phyloP scores from a whole-genome alignment of 2,888 invertebrate genomes.

The Pachliopta kotzebuea region DNA sequence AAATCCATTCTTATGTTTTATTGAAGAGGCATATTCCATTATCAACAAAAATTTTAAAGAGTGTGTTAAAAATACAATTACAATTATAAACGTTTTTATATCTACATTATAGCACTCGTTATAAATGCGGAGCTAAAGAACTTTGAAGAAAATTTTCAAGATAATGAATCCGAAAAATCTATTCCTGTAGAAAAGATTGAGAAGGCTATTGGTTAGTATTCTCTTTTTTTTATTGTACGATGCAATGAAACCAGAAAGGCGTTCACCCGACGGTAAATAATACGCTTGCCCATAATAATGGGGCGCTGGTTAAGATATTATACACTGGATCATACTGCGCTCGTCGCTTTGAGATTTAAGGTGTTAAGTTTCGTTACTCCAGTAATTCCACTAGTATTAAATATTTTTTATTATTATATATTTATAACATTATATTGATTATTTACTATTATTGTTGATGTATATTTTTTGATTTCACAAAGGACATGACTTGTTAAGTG shows the following conservation, averaged over 20 bases:
- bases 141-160: constrained; percentile 48
- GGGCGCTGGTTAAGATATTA: too few species aligned
- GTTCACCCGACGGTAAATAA: too few species aligned
- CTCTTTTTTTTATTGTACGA: background rate
- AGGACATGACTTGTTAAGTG: too few species aligned
- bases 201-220: constrained; percentile 59
- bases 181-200: constrained; percentile 63
- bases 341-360: too few species aligned
- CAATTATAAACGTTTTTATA: background rate
- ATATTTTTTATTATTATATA: background rate
- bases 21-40: too few species aligned
- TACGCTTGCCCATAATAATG: too few species aligned
- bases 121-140: constrained; percentile 48
- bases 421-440: background rate
- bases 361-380: too few species aligned
- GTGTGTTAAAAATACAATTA: background rate
- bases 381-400: too few species aligned
- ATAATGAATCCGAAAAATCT: constrained; percentile 53
- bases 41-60: too few species aligned
- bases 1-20: too few species aligned
- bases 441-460: background rate
- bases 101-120: constrained; percentile 14
- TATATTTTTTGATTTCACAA: background rate
- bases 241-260: too few species aligned
- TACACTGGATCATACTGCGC: too few species aligned